These are phyloP conservation scores for Aphidius gifuensis DNA, from an alignment of 1,140 invertebrate species.

Conservation along the genomic window DNA sequence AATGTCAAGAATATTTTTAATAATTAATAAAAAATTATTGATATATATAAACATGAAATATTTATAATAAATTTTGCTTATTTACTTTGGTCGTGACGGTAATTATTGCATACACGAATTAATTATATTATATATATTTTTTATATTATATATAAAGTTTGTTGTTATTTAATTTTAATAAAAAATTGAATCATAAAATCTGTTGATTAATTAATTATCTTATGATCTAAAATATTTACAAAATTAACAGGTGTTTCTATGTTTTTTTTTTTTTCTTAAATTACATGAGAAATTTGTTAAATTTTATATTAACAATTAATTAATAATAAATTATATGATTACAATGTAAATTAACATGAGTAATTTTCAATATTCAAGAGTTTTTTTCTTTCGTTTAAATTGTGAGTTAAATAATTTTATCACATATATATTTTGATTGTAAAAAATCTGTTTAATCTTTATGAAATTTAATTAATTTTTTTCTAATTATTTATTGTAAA, in stretches of 20 bases:
- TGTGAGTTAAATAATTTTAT: too few relatives aligned
- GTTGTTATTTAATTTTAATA: conserved; percentile 39
- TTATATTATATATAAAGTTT: not conserved
- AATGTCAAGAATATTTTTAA: not conserved
- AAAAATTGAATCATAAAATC: conserved; percentile 28
- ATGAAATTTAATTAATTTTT: not conserved
- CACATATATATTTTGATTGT: too few relatives aligned
- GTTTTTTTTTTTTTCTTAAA: conserved; percentile 4
- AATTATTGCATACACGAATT: conserved; percentile 34
- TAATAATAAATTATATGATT: too few relatives aligned
- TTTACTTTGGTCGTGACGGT: conserved; percentile 49
- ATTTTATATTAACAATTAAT: conserved; percentile 3
- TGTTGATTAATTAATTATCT: conserved; percentile 33
- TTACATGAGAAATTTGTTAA: not conserved
- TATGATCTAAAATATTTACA: conserved; percentile 42
- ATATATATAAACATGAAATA: not conserved
- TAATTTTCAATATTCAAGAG: too few relatives aligned
- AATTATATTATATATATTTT: conserved; percentile 17
- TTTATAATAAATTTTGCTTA: conserved; percentile 11
- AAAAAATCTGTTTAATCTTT: too few relatives aligned
- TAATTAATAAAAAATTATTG: not conserved
- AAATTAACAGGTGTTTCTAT: conserved; percentile 36
- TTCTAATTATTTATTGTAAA: conserved; percentile 28
- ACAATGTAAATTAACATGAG: too few relatives aligned
- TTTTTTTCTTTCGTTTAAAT: too few relatives aligned